Conservation (phyloP, 2,888 invertebrate genomes). For the Mythimna pallens region DNA sequence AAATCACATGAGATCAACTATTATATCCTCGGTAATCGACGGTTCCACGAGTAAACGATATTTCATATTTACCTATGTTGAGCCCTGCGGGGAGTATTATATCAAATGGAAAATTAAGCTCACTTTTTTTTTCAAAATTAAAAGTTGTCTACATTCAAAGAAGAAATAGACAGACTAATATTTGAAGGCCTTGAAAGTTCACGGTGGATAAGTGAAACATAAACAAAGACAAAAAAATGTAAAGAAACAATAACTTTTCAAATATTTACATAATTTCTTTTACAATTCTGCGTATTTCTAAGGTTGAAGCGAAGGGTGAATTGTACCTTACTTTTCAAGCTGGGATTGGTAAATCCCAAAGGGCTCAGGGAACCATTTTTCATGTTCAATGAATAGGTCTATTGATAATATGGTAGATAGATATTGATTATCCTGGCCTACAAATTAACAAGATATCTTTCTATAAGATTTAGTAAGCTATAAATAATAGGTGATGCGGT, state of each 20-base stretch:
- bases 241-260: slow-evolving; percentile 20
- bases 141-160: background rate
- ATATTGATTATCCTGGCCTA: slow-evolving; percentile 29
- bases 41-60: slow-evolving; percentile 43
- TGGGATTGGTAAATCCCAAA: slow-evolving; percentile 37
- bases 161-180: slow-evolving; percentile 17
- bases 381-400: slow-evolving; percentile 39
- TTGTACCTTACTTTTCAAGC: slow-evolving; percentile 39
- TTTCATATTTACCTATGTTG: slow-evolving; percentile 44
- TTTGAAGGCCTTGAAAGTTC: slow-evolving; percentile 20
- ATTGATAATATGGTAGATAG: slow-evolving; percentile 43
- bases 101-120: slow-evolving; percentile 26
- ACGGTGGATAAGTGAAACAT: slow-evolving; percentile 11
- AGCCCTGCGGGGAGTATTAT: slow-evolving; percentile 22
- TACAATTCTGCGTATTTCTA: slow-evolving; percentile 28
- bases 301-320: slow-evolving; percentile 27
- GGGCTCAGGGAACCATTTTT: slow-evolving; percentile 43
- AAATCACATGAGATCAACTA: slow-evolving; percentile 52
- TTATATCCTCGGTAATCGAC: slow-evolving; percentile 38
- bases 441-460: background rate
- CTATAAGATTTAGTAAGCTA: no score
- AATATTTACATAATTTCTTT: slow-evolving; percentile 33
- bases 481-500: background rate
- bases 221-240: slow-evolving; percentile 14
- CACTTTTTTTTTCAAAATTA: slow-evolving; percentile 20